Evolutionary conservation across 2,888 invertebrate species (phyloP), one percentile per base, ranked within the genome.

Genomic region (Sussaba pulchella): DNA sequence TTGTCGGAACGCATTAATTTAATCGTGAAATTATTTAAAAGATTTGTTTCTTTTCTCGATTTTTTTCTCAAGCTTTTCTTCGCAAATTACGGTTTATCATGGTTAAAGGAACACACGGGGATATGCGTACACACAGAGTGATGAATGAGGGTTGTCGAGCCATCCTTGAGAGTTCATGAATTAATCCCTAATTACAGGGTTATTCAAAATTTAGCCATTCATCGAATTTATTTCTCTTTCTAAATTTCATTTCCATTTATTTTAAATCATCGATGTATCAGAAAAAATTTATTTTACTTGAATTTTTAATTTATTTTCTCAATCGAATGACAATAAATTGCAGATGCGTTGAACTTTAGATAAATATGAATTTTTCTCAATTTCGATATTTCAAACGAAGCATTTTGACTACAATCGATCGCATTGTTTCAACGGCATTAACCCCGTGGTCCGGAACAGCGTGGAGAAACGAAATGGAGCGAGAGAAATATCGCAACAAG

Each of bases 381-480:
- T 54, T 54, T 31, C n/a, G 12, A 12, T 9, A 9, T 2, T 9
- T 47, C 21, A 19, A 21, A 9, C 4, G 21, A 5, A 47, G 6
- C 45, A 45, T 19, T 47, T 47, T 19, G 2, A 8, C 8, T 24
- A 17, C 2, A n/a, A 10, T 36, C 10, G 71, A 19, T 21, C 5
- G 9, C 47, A 45, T 66, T 78, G 67, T 66, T 73, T 78, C 47
- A 52, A 12, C 36, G 3, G 24, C 67, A 67, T 78, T 72, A 61
- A 78, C 59, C 78, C 78, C 66, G 17, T n/a, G 43, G 59, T n/a
- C 39, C 21, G 66, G 45, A 47, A 50, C 45, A 59, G 45, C 47
- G 57, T 2, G 36, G 50, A 61, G 10, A 36, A 19, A 54, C 2
- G 36, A 14, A 47, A 41, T 26, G 43, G 52, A 61, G 67, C 26